These are phyloP conservation scores for Amaurobius ferox DNA, from an alignment of 2,888 invertebrate genomes.

Conservation along the genomic window DNA sequence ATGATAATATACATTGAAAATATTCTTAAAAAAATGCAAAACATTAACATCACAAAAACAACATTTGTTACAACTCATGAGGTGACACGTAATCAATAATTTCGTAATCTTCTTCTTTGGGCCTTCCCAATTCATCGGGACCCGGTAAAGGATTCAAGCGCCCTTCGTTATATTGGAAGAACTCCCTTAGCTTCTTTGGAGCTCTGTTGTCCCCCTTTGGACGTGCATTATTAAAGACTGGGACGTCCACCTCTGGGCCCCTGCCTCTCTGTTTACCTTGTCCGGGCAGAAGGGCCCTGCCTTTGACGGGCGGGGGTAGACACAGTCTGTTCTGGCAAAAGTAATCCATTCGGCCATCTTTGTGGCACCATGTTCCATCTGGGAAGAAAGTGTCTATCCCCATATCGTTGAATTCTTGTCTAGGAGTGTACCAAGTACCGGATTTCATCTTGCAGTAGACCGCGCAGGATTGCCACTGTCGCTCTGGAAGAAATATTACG, in stretches of 20 bases:
- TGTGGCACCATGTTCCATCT: slow-evolving; percentile 89
- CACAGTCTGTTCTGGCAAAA: slow-evolving; percentile 65
- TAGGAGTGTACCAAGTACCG: slow-evolving; percentile 85
- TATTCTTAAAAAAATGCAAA: too few relatives aligned
- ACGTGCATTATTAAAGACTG: slow-evolving; percentile 56
- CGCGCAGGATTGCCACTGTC: slow-evolving; percentile 88
- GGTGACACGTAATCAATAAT: slow-evolving; percentile 68
- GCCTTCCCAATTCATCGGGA: slow-evolving; percentile 49
- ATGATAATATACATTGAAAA: slow-evolving; percentile 1
- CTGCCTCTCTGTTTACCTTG: slow-evolving; percentile 10
- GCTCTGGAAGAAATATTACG: slow-evolving; percentile 79
- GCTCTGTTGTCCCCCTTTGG: slow-evolving; percentile 50
- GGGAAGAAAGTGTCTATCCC: slow-evolving; percentile 80
- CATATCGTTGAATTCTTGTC: slow-evolving; percentile 85
- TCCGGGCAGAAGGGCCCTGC: slow-evolving; percentile 28
- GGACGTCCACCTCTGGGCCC: slow-evolving; percentile 55
- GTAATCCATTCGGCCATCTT: slow-evolving; percentile 78
- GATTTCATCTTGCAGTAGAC: slow-evolving; percentile 84
- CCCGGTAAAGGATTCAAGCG: slow-evolving; percentile 31
- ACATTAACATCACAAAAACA: neutral
- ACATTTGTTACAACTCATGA: neutral
- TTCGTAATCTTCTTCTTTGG: slow-evolving; percentile 67
- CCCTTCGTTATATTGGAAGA: slow-evolving; percentile 55
- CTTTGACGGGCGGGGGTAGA: slow-evolving; percentile 59
- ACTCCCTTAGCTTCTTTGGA: slow-evolving; percentile 54